Evolutionary conservation across 2,113 vertebrate genomes (phyloP).

Genomic region (Phalacrocorax carbo): DNA sequence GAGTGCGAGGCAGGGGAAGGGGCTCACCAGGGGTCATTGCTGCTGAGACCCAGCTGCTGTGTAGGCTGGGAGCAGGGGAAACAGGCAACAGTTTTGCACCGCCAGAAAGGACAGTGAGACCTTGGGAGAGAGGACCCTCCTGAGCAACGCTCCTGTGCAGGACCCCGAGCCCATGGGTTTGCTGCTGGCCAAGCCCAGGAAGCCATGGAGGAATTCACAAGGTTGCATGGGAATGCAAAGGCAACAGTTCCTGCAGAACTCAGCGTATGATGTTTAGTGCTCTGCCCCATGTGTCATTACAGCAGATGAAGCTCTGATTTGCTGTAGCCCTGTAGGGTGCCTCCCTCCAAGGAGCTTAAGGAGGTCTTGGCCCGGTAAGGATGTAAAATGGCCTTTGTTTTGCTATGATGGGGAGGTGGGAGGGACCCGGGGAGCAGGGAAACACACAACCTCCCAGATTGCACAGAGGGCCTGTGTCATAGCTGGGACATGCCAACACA

Average conservation of each 20-base stretch:
- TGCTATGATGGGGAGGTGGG: neutral
- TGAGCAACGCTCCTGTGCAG: neutral
- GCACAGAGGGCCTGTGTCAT: neutral
- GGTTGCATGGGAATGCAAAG: neutral
- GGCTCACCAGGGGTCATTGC: accelerated
- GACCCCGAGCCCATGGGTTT: neutral
- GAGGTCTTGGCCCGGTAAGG: neutral
- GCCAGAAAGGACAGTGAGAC: neutral
- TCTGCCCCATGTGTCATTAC: neutral
- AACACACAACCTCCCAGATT: neutral
- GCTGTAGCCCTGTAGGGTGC: neutral
- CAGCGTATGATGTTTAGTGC: accelerated
- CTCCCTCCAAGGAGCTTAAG: neutral
- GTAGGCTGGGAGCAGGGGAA: accelerated
- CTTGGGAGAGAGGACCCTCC: neutral
- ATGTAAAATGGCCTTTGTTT: neutral
- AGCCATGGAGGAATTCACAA: neutral
- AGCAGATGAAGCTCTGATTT: neutral
- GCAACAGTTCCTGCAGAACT: neutral
- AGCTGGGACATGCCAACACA: neutral
- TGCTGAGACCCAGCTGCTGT: neutral
- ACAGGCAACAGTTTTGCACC: neutral
- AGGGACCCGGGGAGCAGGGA: neutral
- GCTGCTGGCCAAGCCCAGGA: neutral
- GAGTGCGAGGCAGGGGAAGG: neutral